Evolutionary conservation across 1,140 invertebrate species (phyloP).

Genomic region (Scaptomyza hsui): DNA sequence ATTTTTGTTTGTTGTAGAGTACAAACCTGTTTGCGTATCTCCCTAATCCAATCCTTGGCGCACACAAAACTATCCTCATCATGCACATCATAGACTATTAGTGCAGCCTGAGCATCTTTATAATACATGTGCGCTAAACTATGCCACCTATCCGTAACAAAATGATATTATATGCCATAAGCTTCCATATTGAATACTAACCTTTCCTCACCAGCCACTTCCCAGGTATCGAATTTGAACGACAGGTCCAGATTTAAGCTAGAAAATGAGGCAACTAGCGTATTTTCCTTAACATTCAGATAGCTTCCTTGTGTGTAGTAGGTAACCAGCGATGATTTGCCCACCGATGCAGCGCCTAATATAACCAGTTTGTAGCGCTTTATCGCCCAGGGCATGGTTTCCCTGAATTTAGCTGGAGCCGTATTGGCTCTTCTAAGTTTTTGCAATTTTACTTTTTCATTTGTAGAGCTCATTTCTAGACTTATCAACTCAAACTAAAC

Average conservation of each 20-base stretch:
- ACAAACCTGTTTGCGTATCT: constrained; percentile 8
- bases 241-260: background rate
- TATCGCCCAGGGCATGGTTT: background rate
- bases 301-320: background rate
- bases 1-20: background rate
- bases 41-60: constrained; percentile 19
- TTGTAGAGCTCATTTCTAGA: background rate
- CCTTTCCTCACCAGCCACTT: constrained; percentile 20
- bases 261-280: constrained; percentile 2
- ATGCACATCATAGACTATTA: constrained; percentile 19
- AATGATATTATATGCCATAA: background rate
- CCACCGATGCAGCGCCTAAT: constrained; percentile 9
- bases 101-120: constrained; percentile 22
- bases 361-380: constrained; percentile 23
- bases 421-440: no score
- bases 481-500: background rate
- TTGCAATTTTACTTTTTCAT: background rate
- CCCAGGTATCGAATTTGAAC: constrained; percentile 3
- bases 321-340: constrained; percentile 18
- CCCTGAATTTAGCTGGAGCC: background rate
- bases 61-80: constrained; percentile 1
- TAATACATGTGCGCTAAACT: constrained; percentile 14
- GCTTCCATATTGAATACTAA: background rate
- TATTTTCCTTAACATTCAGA: background rate
- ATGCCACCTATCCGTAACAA: constrained; percentile 8